Evolutionary conservation across 2,797 vertebrate genomes (phyloP), one percentile per base, ranked within the genome.

Genomic region (Phoeniculus purpureus): DNA sequence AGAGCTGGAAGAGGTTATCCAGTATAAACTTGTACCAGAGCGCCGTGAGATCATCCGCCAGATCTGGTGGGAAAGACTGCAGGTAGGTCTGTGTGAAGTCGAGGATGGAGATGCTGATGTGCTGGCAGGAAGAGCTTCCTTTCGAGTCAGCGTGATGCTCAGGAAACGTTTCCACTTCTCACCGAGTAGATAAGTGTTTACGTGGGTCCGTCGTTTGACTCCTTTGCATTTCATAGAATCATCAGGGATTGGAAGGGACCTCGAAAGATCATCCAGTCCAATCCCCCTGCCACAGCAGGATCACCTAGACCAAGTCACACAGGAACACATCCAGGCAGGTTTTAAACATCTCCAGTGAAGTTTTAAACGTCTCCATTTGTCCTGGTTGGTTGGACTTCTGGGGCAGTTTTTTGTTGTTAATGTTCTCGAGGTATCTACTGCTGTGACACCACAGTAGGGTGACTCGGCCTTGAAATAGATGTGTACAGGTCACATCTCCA

Each of bases 31-130:
- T 92, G 99, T 99, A 61, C 99, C 99, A 7, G 99, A 99, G 72
- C 98, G 99, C 64, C 98, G 99, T 31, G 99, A 99, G 97, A 99
- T 99, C 96, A 99, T 99, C 94, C 98, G 99, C 80, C 99, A 99
- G 94, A 99, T 99, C 60, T 99, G 99, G 99, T 99, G 99, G 99
- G 99, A 99, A 97, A 98, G 99, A 26, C 98, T 99, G 74, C 99
- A 99, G 99, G 99, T 99, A 96, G 43, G 3, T 40, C 59, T 45
- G 2, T 26, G 29, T 2, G 6, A 17, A 47, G 58, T 10, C 50
- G 47, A 10, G 78, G 54, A 26, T 56, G 31, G 73, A 47, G 78
- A 8, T 66, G 48, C 50, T 65, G 70, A 12, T 61, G 27, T 43
- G 22, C 48, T 66, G 65, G 12, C 59, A 31, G 10, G 19, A 60